These are phyloP conservation scores for Oreochromis grahami DNA, from an alignment of 2,797 vertebrate genomes.

Conservation along the genomic window DNA sequence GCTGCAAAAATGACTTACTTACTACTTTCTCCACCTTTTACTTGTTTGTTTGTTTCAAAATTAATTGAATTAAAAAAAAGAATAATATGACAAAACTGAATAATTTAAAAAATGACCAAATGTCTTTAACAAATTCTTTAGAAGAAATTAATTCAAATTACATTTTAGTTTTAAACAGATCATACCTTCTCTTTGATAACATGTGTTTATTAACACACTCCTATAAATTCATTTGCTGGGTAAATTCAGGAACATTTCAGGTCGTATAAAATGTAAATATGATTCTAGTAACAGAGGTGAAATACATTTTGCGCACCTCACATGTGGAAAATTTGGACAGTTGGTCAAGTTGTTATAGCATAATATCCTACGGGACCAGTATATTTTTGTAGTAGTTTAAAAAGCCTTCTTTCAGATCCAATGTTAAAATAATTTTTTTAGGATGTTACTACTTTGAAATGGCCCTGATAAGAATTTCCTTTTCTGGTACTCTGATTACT, in stretches of 20 bases:
- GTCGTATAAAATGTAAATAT: background rate
- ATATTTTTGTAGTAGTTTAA: background rate
- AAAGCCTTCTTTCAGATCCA: background rate
- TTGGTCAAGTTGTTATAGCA: too few species aligned
- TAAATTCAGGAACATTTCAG: background rate
- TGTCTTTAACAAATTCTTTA: background rate
- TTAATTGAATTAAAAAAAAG: background rate
- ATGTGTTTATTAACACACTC: background rate
- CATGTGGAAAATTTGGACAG: background rate
- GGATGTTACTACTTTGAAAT: background rate
- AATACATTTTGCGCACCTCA: background rate
- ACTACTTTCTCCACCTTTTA: background rate
- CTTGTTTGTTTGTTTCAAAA: background rate
- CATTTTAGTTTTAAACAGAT: background rate
- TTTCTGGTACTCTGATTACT: background rate
- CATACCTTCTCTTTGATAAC: background rate
- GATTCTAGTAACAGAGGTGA: background rate
- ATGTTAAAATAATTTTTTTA: background rate
- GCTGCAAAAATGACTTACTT: background rate
- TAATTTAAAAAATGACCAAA: background rate
- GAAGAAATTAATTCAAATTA: background rate
- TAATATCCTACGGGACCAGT: background rate
- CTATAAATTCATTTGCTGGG: background rate
- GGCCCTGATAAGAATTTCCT: background rate
- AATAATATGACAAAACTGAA: background rate